Evolutionary conservation across 2,888 invertebrate genomes (phyloP).

Genomic region (Euzophera pinguis): DNA sequence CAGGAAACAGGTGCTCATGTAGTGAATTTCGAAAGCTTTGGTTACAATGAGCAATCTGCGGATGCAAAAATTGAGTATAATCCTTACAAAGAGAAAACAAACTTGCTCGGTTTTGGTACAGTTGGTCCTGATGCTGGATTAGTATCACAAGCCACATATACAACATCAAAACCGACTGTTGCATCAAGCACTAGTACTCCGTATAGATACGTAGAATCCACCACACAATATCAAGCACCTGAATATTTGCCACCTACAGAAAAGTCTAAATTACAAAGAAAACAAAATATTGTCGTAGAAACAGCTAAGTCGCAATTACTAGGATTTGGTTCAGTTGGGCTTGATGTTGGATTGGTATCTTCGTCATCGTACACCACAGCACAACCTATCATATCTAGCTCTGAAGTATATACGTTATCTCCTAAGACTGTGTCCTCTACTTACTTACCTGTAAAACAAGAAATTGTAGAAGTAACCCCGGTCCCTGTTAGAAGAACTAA

Average conservation of each 20-base stretch:
- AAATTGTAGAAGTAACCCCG: constrained; percentile 59
- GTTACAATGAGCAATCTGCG: constrained; percentile 28
- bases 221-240: constrained; percentile 38
- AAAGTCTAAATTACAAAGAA: constrained; percentile 36
- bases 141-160: constrained; percentile 54
- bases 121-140: constrained; percentile 57
- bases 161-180: constrained; percentile 49
- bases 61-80: constrained; percentile 37
- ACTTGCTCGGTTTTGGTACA: constrained; percentile 56
- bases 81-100: constrained; percentile 56
- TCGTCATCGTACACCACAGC: constrained; percentile 54
- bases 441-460: constrained; percentile 55
- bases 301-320: constrained; percentile 60
- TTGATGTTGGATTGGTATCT: constrained; percentile 64
- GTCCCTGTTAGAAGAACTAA: constrained; percentile 53
- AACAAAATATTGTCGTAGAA: constrained; percentile 66
- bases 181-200: constrained; percentile 35
- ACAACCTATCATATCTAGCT: constrained; percentile 45
- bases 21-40: constrained; percentile 42
- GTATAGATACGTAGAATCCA: constrained; percentile 32
- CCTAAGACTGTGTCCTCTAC: constrained; percentile 48
- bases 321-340: constrained; percentile 69
- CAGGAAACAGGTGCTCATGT: constrained; percentile 30
- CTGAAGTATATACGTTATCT: constrained; percentile 39
- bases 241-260: constrained; percentile 46